A percentile compares a stretch with the other conserved stretches of the same genome.
phyloP scores from a whole-genome alignment of 2,888 invertebrate genomes.

The Napeogenes inachia region DNA sequence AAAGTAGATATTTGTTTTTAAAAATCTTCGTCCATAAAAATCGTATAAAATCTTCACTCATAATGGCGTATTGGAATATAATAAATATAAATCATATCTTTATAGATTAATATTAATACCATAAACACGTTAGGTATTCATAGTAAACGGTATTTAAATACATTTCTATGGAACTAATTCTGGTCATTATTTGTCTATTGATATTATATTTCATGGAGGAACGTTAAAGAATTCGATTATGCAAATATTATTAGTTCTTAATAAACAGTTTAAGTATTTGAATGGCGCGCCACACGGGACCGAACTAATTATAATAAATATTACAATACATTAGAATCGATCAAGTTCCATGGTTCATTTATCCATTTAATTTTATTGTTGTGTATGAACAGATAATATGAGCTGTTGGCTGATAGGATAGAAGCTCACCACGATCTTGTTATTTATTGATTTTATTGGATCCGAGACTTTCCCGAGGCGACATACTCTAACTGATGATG shows the following conservation, averaged over 20 bases:
- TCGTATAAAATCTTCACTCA: conserved; percentile 39
- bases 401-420: conserved; percentile 51
- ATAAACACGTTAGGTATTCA: conserved; percentile 53
- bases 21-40: conserved; percentile 30
- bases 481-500: conserved; percentile 46
- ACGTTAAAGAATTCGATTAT: conserved; percentile 69
- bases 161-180: conserved; percentile 64
- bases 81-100: conserved; percentile 51
- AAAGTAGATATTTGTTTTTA: conserved; percentile 5
- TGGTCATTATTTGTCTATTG: conserved; percentile 66
- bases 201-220: conserved; percentile 68
- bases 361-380: conserved; percentile 52
- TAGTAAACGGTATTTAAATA: conserved; percentile 47
- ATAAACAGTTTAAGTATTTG: conserved; percentile 66
- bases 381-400: conserved; percentile 55
- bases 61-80: conserved; percentile 34
- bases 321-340: conserved; percentile 71
- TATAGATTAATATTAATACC: conserved; percentile 58
- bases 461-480: conserved; percentile 69
- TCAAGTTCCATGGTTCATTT: conserved; percentile 68
- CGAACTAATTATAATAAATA: conserved; percentile 72
- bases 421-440: conserved; percentile 67
- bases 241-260: conserved; percentile 74
- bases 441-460: conserved; percentile 71
- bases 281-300: conserved; percentile 55